A percentile compares a stretch with the other conserved stretches of the same genome.
Conservation (phyloP, 2,888 invertebrate genomes). For the Glaucopsyche alexis region DNA sequence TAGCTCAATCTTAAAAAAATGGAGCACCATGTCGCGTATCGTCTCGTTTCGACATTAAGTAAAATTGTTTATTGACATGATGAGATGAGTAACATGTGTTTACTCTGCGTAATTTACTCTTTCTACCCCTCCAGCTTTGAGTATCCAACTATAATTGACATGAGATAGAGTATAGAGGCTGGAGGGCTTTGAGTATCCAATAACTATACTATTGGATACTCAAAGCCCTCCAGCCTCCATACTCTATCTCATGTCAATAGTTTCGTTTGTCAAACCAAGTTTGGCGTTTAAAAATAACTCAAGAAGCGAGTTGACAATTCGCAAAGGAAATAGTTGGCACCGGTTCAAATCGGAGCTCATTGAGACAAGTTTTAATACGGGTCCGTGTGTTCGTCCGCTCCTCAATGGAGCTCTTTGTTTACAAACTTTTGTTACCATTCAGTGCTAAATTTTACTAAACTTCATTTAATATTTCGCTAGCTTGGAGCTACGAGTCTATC, state of each 20-base stretch:
- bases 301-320: conserved; percentile 41
- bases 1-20: too few species aligned
- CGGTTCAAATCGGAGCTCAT: conserved; percentile 43
- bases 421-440: conserved; percentile 26
- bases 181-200: too few species aligned
- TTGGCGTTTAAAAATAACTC: conserved; percentile 37
- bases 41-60: too few species aligned
- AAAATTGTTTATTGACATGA: too few species aligned
- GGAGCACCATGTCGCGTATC: too few species aligned
- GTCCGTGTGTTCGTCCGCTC: conserved; percentile 32
- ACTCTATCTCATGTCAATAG: not conserved
- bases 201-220: not conserved
- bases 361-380: conserved; percentile 33
- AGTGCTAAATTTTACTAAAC: not conserved
- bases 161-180: too few species aligned
- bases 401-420: conserved; percentile 32
- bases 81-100: too few species aligned
- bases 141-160: too few species aligned
- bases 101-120: too few species aligned
- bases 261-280: conserved; percentile 30
- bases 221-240: not conserved
- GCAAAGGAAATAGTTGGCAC: conserved; percentile 45
- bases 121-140: too few species aligned
- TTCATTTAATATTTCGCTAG: not conserved
- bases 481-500: not conserved